Conservation (phyloP, 2,113 vertebrate species). For the Neolamprologus cancellatus region DNA sequence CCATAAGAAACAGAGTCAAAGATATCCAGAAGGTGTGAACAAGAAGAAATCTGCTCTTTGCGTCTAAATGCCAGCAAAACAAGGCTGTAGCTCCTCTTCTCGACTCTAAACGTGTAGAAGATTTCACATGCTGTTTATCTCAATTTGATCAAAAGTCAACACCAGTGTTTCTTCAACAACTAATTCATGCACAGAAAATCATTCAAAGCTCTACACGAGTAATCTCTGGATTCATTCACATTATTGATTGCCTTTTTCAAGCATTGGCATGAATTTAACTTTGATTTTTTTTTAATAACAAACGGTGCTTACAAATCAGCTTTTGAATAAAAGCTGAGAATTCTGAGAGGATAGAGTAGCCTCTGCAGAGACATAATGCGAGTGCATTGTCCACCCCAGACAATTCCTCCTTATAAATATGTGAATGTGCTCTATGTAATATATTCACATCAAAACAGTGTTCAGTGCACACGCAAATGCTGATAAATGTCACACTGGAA, state of each 20-base stretch:
- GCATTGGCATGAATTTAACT: conserved; percentile 14
- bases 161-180: background rate
- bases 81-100: background rate
- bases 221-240: conserved; percentile 40
- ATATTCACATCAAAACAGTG: background rate
- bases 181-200: conserved; percentile 27
- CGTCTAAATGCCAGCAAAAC: background rate
- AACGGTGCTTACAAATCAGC: conserved; percentile 2
- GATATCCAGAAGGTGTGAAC: background rate
- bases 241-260: conserved; percentile 15
- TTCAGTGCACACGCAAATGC: background rate
- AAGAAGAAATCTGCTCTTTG: background rate
- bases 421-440: background rate
- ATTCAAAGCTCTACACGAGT: conserved; percentile 5
- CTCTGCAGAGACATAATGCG: conserved; percentile 14
- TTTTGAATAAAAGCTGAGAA: background rate
- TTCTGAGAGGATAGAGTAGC: background rate
- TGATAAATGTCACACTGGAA: conserved; percentile 23
- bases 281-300: background rate
- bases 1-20: background rate
- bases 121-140: conserved; percentile 8
- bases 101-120: background rate
- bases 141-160: background rate
- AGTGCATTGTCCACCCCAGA: background rate
- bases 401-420: conserved; percentile 10